Conservation (phyloP, 1,140 invertebrate species). For the Zaprionus ghesquierei region DNA sequence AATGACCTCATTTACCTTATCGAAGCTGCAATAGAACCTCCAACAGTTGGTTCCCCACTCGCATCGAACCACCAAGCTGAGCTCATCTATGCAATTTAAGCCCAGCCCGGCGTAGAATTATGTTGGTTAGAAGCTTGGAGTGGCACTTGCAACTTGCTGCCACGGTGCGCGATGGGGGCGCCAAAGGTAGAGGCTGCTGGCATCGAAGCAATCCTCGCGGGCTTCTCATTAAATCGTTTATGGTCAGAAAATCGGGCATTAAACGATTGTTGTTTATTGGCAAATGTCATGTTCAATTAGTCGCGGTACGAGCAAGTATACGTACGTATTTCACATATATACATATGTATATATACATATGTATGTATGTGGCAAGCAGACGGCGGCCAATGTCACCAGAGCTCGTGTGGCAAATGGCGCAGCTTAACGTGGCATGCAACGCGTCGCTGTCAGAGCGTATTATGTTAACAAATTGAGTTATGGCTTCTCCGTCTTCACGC, state of each 20-base stretch:
- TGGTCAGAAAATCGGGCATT: slow-evolving; percentile 60
- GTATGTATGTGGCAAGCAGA: slow-evolving; percentile 11
- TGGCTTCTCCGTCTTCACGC: not conserved
- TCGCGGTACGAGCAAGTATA: slow-evolving; percentile 9
- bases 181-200: not conserved
- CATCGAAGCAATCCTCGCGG: not conserved
- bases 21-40: too few species aligned
- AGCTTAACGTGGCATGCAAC: slow-evolving; percentile 49
- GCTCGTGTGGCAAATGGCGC: slow-evolving; percentile 4
- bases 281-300: slow-evolving; percentile 79
- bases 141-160: slow-evolving; percentile 4
- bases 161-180: not conserved
- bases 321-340: not conserved
- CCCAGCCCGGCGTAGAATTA: not conserved
- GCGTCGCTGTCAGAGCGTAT: slow-evolving; percentile 39
- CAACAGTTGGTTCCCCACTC: too few species aligned
- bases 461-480: slow-evolving; percentile 57
- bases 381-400: slow-evolving; percentile 24
- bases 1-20: too few species aligned
- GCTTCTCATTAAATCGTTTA: slow-evolving; percentile 32
- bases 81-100: not conserved
- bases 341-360: too few species aligned
- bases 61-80: too few species aligned
- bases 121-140: not conserved
- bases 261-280: slow-evolving; percentile 76